Base-by-base conservation (phyloP, 2,888 invertebrate species). In the Smittia sp. region DNA sequence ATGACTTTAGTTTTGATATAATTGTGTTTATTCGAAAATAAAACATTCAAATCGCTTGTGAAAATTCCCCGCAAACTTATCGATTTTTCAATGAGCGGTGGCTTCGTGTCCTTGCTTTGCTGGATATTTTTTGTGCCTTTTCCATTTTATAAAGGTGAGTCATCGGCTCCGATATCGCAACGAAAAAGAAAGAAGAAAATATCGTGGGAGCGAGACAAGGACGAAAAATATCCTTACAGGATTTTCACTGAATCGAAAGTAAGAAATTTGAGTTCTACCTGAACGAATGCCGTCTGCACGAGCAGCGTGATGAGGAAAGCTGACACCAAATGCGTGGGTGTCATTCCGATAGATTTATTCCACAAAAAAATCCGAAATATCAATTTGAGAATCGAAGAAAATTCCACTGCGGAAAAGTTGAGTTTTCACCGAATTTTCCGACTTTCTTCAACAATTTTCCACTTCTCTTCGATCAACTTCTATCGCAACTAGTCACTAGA, bases 321-420 rank as follows among this genome's bases (percentile, higher is more conserved):
- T 39, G 72, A 62, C 72, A 72, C 69, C 69, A 70, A 54, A 20
- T 15, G 13, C 58, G 58, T 52, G n/a, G 72, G 72, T 72, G 72
- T 72, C 72, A 72, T 72, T 22, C 18, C 58, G 63, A 63, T 63
- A 63, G 27, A 27, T 24, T 72, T 72, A 72, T 72, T 72, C 72
- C 72, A 72, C 72, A 58, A 24, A 62, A 62, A 54, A 62, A 62
- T 62, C 62, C 62, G 9, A 58, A 54, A 70, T 67, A 15, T 32
- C 41, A 41, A 24, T 41, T n/a, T 25, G 25, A 41, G 27, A 65
- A 27, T 27, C 15, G 67, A 67, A 68, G 39, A 70, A 70, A 58
- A 69, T 72, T 72, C 58, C 72, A 39, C 38, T 62, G 39, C 58
- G 58, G 72, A 62, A 62, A 70, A 54, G 22, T 38, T 62, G 27